phyloP scores from a whole-genome alignment of 2,888 invertebrate species.

The Thereva nobilitata region DNA sequence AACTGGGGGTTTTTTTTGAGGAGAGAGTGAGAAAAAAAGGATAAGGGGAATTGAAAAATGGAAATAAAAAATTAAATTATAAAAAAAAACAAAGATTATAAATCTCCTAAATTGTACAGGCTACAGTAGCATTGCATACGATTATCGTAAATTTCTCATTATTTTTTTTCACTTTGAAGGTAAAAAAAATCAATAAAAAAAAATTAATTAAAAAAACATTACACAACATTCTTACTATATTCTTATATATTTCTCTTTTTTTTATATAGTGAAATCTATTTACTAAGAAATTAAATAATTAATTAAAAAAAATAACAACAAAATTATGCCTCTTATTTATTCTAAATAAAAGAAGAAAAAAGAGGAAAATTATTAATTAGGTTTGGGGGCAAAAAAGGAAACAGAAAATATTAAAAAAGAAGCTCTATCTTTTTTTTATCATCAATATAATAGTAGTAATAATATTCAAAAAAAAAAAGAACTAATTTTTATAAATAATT shows the following conservation, averaged over 20 bases:
- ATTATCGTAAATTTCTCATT: slow-evolving; percentile 5
- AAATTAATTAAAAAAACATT: slow-evolving; percentile 17
- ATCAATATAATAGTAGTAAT: no score
- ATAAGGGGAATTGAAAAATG: slow-evolving; percentile 15
- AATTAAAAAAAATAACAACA: slow-evolving; percentile 37
- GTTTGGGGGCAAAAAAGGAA: background rate
- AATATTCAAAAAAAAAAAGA: no score
- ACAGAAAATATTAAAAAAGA: no score
- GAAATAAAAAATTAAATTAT: slow-evolving; percentile 6
- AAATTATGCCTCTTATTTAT: slow-evolving; percentile 39
- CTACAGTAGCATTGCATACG: slow-evolving; percentile 3
- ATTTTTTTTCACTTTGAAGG: background rate
- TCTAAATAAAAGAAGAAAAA: slow-evolving; percentile 25
- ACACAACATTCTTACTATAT: slow-evolving; percentile 25
- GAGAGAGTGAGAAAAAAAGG: background rate
- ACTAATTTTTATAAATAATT: no score
- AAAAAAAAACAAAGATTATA: slow-evolving; percentile 2
- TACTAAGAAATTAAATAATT: slow-evolving; percentile 21
- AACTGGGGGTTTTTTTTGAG: background rate
- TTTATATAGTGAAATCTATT: slow-evolving; percentile 13
- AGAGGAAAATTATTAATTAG: slow-evolving; percentile 25
- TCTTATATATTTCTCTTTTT: slow-evolving; percentile 15
- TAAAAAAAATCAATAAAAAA: slow-evolving; percentile 14
- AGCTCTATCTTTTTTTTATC: no score
- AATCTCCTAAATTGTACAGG: no score